Evolutionary conservation across 2,888 invertebrate species (phyloP).

Genomic region (Drosophila macrospina): DNA sequence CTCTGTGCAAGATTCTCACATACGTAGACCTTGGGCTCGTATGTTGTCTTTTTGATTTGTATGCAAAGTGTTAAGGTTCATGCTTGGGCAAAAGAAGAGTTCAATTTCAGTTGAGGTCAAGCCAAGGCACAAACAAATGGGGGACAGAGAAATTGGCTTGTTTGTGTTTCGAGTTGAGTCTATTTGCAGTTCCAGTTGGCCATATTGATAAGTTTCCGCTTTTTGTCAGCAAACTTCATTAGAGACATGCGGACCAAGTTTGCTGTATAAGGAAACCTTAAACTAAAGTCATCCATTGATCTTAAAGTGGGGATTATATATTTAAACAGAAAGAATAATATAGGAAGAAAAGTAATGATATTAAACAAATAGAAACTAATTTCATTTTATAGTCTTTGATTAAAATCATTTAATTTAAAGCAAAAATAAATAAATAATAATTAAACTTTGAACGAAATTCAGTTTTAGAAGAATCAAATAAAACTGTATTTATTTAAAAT

Average conservation of each 20-base stretch:
- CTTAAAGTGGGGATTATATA: constrained; percentile 47
- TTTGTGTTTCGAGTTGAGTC: constrained; percentile 62
- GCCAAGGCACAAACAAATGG: constrained; percentile 21
- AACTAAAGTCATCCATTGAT: constrained; percentile 36
- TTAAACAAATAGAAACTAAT: no score
- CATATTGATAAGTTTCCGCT: constrained; percentile 72
- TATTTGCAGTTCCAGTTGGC: constrained; percentile 68
- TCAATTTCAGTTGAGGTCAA: constrained; percentile 66
- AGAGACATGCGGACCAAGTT: constrained; percentile 58
- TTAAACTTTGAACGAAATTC: no score
- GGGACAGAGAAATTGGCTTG: constrained; percentile 55
- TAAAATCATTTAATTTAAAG: no score
- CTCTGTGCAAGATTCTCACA: constrained; percentile 28
- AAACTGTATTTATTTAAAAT: no score
- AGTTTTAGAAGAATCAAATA: no score
- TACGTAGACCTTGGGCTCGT: not conserved
- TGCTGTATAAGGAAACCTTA: constrained; percentile 31
- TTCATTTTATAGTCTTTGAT: no score
- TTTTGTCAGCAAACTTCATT: constrained; percentile 67
- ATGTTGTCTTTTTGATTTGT: constrained; percentile 73
- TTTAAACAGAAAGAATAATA: no score
- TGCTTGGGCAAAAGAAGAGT: constrained; percentile 57
- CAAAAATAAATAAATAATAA: no score
- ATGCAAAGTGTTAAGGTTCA: constrained; percentile 76
- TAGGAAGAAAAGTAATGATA: no score